Evolutionary conservation across 2,113 vertebrate genomes (phyloP), one percentile per base, ranked within the genome.

Genomic region (Galeopterus variegatus): DNA sequence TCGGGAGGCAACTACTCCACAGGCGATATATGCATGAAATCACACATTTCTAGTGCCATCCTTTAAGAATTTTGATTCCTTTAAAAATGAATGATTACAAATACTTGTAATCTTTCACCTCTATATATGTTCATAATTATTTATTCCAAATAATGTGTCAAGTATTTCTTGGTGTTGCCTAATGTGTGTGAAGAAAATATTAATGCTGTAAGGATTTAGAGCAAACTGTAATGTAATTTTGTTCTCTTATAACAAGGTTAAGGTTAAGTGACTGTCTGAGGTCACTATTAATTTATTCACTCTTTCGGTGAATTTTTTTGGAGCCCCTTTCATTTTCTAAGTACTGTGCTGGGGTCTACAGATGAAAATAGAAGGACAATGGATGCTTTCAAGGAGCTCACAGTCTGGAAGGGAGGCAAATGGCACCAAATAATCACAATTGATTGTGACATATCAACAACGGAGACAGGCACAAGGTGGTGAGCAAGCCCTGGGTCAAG

Each of bases 101-200:
- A 67, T 62, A 65, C 33, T 84, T 80, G 33, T 28, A 85, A 65
- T 41, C 14, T 83, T 96, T 76, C 1, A n/a, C 62, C 64, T 80
- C 13, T 19, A 31, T 67, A 3, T 85, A 14, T 80, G 33, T 69
- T 76, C 60, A 45, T 73, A 90, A 92, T 92, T 93, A 83, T 76
- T 88, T 69, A 80, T 80, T 95, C 31, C 7, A 45, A 85, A 48
- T 79, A 86, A 52, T 64, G 8, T 70, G 36, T 45, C 31, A 80
- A 36, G 58, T 2, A 45, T 76, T 90, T 94, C 86, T 96, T 89
- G 65, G 60, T 72, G 41, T 67, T 41, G 36, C 26, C 95, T 96
- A 92, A 70, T 88, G 54, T 81, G 17, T 84, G n/a, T 76, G 84
- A 94, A 93, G 73, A 94, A 93, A 95, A 90, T 62, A 75, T 33